phyloP scores from a whole-genome alignment of 2,113 vertebrate genomes.

The Chaetura pelagica region DNA sequence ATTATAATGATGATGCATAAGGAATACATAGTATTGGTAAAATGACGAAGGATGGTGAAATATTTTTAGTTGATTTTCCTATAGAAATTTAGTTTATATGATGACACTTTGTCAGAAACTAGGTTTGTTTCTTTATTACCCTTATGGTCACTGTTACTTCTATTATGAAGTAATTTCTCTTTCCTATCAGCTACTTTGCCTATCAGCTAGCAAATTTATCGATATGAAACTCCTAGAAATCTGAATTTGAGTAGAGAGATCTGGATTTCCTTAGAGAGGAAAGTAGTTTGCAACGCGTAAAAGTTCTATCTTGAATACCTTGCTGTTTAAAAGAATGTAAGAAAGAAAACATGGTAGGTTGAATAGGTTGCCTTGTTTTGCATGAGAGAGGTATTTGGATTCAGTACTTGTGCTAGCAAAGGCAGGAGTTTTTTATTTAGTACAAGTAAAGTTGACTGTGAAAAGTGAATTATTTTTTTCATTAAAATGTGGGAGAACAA shows the following conservation, averaged over 20 bases:
- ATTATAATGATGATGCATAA: not conserved
- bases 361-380: not conserved
- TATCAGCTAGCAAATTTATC: not conserved
- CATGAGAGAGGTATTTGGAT: not conserved
- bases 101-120: not conserved
- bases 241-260: not conserved
- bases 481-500: not conserved
- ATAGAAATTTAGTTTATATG: not conserved
- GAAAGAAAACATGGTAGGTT: accelerated
- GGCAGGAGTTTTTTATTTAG: not conserved
- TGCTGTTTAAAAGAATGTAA: not conserved
- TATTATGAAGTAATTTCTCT: not conserved
- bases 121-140: not conserved
- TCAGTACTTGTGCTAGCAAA: not conserved
- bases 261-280: not conserved
- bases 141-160: not conserved
- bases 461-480: not conserved
- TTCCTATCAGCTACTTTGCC: not conserved
- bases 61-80: not conserved
- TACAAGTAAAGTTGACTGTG: not conserved
- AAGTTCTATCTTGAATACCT: not conserved
- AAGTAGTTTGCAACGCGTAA: not conserved
- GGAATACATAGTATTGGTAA: not conserved
- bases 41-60: not conserved
- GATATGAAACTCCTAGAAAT: not conserved